Base-by-base conservation (phyloP, 2,888 invertebrate species). In the Tribolium freemani region DNA sequence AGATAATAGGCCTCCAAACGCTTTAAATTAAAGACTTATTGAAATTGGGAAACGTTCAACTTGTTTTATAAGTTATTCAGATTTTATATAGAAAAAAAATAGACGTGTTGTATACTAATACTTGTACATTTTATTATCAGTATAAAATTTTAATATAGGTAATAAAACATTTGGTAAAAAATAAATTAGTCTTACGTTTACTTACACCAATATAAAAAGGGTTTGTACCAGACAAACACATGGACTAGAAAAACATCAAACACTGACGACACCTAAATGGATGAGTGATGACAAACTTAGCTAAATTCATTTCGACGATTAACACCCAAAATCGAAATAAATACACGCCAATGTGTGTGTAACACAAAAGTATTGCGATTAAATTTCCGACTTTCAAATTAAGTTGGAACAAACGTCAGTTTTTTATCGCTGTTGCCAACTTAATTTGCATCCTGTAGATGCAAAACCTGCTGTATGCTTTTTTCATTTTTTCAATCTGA, bases 181-280 rank as follows among this genome's bases (percentile, higher is more conserved):
- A 60, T 71, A 54, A 64, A 56, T 64, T 26, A 26, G 13, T 16
- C 20, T 54, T 38, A 66, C 4, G 44, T 45, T 50, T 6, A 9
- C 8, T 38, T 38, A 38, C 38, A 38, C n/a, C n/a, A 38, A n/a
- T n/a, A 38, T 38, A 38, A n/a, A 38, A 8, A 38, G 48, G 10
- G 60, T 69, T 69, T 69, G 73, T 73, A 60, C 66, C 69, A 69
- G 73, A 73, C 69, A 73, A 73, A 71, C 54, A 60, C 46, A 51
- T 68, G 67, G 38, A 71, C 71, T 71, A 71, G 71, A 67, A 66
- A 57, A 66, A 67, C 57, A 48, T 16, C 48, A 48, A 66, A 57
- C 13, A 63, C 16, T 16, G 16, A 16, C 48, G 8, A 60, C 46
- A 38, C 6, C 16, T 48, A 48, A 5, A 48, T 48, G 48, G 48